These are phyloP conservation scores for Aplocera efformata DNA, from an alignment of 2,888 invertebrate species.

Conservation along the genomic window DNA sequence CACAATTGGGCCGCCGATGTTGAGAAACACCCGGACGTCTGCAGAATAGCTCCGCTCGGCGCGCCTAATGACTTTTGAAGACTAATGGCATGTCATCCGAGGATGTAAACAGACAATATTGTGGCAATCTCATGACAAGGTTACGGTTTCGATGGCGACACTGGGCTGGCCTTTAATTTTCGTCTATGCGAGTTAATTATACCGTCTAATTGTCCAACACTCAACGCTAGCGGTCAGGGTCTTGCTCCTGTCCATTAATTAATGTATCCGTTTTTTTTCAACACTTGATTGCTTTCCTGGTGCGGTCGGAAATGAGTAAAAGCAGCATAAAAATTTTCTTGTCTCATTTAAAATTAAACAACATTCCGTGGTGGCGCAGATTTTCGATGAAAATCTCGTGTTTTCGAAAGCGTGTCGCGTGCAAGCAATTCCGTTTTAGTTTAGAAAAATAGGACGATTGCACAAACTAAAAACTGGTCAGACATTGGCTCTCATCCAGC, in stretches of 20 bases:
- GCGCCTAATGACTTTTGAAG: constrained; percentile 50
- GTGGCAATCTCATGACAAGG: constrained; percentile 37
- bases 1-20: constrained; percentile 16
- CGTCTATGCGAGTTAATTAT: constrained; percentile 36
- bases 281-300: constrained; percentile 63
- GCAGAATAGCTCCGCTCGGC: constrained; percentile 45
- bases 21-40: constrained; percentile 52
- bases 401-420: constrained; percentile 58
- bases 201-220: constrained; percentile 49
- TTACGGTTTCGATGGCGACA: constrained; percentile 30
- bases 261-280: constrained; percentile 73
- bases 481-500: constrained; percentile 70
- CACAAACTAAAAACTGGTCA: constrained; percentile 69
- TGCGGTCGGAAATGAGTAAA: neutral
- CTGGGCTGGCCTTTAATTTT: constrained; percentile 28
- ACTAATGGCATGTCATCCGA: constrained; percentile 44
- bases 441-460: constrained; percentile 79
- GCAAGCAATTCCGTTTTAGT: constrained; percentile 60
- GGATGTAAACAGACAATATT: constrained; percentile 37
- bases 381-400: constrained; percentile 20
- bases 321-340: neutral
- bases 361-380: constrained; percentile 13
- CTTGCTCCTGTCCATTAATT: constrained; percentile 69
- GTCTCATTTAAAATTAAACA: constrained; percentile 9
- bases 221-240: constrained; percentile 55